These are phyloP conservation scores for Acridotheres tristis DNA, from an alignment of 2,797 vertebrate species.

Conservation along the genomic window DNA sequence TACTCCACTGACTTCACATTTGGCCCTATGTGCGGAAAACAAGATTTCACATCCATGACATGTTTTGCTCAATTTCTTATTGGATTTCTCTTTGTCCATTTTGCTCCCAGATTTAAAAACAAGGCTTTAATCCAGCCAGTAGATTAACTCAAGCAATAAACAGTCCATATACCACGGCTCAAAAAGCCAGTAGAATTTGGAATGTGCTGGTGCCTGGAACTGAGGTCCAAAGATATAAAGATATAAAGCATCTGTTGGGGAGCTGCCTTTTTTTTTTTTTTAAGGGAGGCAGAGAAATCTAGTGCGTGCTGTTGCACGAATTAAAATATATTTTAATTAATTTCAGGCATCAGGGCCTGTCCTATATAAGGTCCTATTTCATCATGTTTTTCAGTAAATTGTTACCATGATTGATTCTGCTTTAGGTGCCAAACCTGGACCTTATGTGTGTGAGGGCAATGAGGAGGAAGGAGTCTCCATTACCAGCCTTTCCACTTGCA, in stretches of 20 bases:
- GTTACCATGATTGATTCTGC: background rate
- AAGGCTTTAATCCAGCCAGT: background rate
- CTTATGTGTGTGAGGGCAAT: background rate
- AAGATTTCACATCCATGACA: constrained; percentile 38
- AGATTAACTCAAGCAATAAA: constrained; percentile 8
- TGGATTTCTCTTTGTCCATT: constrained; percentile 43
- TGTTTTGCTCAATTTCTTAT: constrained; percentile 40
- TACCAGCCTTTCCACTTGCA: background rate
- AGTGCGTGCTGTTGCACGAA: background rate
- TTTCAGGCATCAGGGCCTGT: background rate
- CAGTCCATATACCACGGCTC: background rate
- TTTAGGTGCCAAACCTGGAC: background rate
- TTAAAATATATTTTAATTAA: background rate
- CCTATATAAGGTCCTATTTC: background rate
- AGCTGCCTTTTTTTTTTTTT: background rate
- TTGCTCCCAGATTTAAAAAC: constrained; percentile 25
- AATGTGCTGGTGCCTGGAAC: constrained; percentile 13
- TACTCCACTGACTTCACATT: constrained; percentile 56
- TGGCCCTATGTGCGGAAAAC: constrained; percentile 55
- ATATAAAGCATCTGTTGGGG: background rate
- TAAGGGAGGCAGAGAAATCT: background rate
- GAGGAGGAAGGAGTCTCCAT: background rate
- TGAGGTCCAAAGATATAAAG: background rate
- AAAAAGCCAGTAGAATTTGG: background rate
- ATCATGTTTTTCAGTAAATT: background rate